Conservation (phyloP, 2,888 invertebrate genomes). For the Hyalella azteca region DNA sequence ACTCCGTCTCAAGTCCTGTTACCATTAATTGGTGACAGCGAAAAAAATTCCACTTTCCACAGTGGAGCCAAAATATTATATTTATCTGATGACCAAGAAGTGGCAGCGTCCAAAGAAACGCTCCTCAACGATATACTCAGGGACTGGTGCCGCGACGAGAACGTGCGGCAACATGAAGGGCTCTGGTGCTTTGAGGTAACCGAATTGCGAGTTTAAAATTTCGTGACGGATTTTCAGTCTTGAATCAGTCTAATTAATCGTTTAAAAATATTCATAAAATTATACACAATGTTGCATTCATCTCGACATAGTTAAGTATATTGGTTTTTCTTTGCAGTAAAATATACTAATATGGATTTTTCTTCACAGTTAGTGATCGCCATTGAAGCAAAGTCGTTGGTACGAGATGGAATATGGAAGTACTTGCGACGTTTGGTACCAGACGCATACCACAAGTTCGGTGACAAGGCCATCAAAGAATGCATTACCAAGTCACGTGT, state of each 20-base stretch:
- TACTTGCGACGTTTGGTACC: not conserved
- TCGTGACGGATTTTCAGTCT: no score
- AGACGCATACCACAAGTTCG: not conserved
- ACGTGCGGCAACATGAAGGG: conserved; percentile 5
- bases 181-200: not conserved
- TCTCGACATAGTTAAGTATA: no score
- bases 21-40: not conserved
- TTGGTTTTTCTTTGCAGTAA: no score
- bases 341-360: no score
- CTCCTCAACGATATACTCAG: not conserved
- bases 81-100: not conserved
- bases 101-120: not conserved
- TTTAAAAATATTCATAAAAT: no score
- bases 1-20: not conserved
- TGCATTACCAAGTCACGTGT: not conserved
- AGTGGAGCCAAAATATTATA: not conserved
- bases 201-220: no score
- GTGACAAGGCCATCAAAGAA: not conserved
- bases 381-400: not conserved
- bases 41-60: not conserved
- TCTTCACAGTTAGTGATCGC: not conserved
- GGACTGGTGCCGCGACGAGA: not conserved
- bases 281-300: no score
- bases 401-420: not conserved
- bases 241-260: no score